These are phyloP conservation scores for Apotomis capreana DNA, from an alignment of 2,888 invertebrate species.

Conservation along the genomic window DNA sequence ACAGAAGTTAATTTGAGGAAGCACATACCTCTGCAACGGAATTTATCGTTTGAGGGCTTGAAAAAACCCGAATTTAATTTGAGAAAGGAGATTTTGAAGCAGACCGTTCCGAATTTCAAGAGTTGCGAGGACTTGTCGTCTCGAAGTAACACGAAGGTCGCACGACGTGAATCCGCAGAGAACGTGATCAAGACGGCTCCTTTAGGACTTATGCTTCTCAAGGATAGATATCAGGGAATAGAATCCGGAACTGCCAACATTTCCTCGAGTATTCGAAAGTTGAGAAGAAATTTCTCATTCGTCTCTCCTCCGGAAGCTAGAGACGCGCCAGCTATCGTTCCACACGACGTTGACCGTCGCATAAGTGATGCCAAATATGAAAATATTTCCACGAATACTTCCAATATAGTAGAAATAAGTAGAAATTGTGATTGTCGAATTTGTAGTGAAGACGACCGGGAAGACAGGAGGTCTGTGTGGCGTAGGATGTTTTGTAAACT, in stretches of 20 bases:
- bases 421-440: conserved; percentile 74
- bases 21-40: conserved; percentile 43
- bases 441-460: conserved; percentile 63
- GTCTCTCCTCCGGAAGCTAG: conserved; percentile 43
- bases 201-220: conserved; percentile 44
- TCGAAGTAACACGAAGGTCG: conserved; percentile 34
- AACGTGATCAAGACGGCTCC: conserved; percentile 41
- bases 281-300: conserved; percentile 51
- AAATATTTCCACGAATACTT: conserved; percentile 56
- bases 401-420: conserved; percentile 62
- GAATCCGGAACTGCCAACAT: conserved; percentile 44
- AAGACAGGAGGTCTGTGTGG: conserved; percentile 55
- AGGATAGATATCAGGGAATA: conserved; percentile 47
- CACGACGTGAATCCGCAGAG: conserved; percentile 43
- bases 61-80: conserved; percentile 57
- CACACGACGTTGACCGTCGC: conserved; percentile 49
- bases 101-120: conserved; percentile 56
- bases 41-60: conserved; percentile 54
- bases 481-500: conserved; percentile 63
- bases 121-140: conserved; percentile 62
- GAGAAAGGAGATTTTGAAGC: conserved; percentile 65
- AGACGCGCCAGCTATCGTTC: conserved; percentile 52
- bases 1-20: conserved; percentile 60
- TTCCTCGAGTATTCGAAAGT: conserved; percentile 49
- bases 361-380: conserved; percentile 60